Base-by-base conservation (phyloP, 2,797 vertebrate genomes). In the Periparus ater region DNA sequence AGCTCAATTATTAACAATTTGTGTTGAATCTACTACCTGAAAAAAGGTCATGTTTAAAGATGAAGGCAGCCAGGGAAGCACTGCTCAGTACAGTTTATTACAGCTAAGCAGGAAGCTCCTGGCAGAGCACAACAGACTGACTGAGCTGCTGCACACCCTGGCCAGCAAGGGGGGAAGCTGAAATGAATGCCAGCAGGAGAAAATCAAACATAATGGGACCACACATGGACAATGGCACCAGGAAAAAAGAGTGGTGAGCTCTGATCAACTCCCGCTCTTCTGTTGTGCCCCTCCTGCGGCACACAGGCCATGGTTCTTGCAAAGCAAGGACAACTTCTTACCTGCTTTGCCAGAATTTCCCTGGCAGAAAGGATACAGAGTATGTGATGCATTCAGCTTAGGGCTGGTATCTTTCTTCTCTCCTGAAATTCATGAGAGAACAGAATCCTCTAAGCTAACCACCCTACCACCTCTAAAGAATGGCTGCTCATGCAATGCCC, bases 261-360 rank as follows among this genome's bases (percentile, higher is more conserved):
- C 1, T 18, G 36, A 74, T 3, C 15, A 57, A 9, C 11, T 19
- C 14, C 9, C 67, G 25, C 15, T 67, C 17, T 26, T 74, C 27
- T 27, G n/a, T 9, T n/a, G 6, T 15, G 13, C 27, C 1, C 1
- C 23, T 63, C 9, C 18, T 22, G n/a, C 3, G 9, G 72, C 1
- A 2, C 5, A 2, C 20, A 61, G 34, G 14, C 38, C 45, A 20
- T 0, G 2, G 44, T 11, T 61, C 62, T 65, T 29, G 32, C 16
- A 60, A 73, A 63, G 10, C 42, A 86, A 89, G 7, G 22, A 48
- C 44, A 67, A 11, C 29, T 72, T 38, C 25, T 62, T 53, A 34
- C 15, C 13, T 13, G 8, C n/a, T 91, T 71, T 76, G 23, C 40
- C 63, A 67, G 32, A 48, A 44, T 17, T 50, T 36, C 36, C 13